Evolutionary conservation across 1,140 invertebrate genomes (phyloP).

Genomic region (Antheraea pernyi): DNA sequence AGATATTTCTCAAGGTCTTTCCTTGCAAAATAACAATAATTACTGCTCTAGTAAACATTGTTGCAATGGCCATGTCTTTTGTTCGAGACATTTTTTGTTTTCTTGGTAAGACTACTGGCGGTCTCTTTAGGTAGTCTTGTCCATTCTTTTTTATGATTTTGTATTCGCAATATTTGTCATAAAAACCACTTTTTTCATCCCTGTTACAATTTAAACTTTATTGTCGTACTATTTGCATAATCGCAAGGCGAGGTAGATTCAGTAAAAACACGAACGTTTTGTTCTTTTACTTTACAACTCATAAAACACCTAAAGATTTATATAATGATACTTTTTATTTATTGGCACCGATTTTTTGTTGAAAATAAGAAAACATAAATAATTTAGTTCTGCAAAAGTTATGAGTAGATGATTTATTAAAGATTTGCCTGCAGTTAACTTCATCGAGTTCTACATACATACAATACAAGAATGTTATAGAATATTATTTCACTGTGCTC

Average conservation of each 20-base stretch:
- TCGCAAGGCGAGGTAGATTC: slow-evolving; percentile 52
- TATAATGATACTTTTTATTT: slow-evolving; percentile 74
- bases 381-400: background rate
- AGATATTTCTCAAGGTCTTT: slow-evolving; percentile 1
- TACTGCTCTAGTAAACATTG: slow-evolving; percentile 37
- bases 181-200: slow-evolving; percentile 61
- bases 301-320: slow-evolving; percentile 57
- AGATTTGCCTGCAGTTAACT: background rate
- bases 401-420: background rate
- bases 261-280: slow-evolving; percentile 66
- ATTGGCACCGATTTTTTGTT: slow-evolving; percentile 46
- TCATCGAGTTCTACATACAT: background rate
- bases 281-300: slow-evolving; percentile 60
- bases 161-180: slow-evolving; percentile 55
- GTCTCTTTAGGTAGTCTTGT: slow-evolving; percentile 53
- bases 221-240: slow-evolving; percentile 75
- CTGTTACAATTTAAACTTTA: slow-evolving; percentile 71
- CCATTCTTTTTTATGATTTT: slow-evolving; percentile 58
- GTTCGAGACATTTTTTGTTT: slow-evolving; percentile 37
- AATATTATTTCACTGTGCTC: background rate
- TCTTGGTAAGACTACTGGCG: slow-evolving; percentile 58
- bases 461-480: background rate
- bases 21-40: slow-evolving; percentile 23
- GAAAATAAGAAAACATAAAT: slow-evolving; percentile 23
- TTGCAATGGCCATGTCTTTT: slow-evolving; percentile 39